phyloP scores from a whole-genome alignment of 1,140 invertebrate species.

The Bombus consobrinus region DNA sequence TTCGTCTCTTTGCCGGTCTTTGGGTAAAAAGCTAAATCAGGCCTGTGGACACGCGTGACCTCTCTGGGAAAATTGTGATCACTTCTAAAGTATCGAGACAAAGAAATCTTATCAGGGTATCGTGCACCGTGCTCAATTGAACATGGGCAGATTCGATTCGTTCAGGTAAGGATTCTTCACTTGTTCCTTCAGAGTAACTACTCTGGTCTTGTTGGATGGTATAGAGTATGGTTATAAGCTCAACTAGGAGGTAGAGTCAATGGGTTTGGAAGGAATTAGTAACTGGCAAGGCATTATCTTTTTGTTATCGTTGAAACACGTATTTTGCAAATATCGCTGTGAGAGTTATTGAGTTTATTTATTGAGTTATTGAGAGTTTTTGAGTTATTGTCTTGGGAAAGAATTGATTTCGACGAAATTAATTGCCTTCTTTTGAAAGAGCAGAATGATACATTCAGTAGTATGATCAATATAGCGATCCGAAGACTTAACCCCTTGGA shows the following conservation, averaged over 20 bases:
- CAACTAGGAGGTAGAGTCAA: neutral
- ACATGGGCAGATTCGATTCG: slow-evolving; percentile 45
- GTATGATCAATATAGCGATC: neutral
- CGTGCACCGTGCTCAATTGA: neutral
- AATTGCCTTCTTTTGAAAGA: neutral
- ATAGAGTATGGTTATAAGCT: neutral
- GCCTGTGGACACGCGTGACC: neutral
- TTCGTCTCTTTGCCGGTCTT: neutral
- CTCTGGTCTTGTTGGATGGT: neutral
- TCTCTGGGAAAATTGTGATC: neutral
- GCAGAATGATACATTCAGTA: no score
- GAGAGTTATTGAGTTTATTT: no score
- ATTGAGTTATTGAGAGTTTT: no score
- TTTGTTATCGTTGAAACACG: no score
- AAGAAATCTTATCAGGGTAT: neutral
- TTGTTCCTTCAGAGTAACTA: neutral
- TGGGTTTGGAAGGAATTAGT: neutral
- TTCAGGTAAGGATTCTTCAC: slow-evolving; percentile 44
- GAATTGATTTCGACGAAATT: neutral
- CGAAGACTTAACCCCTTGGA: neutral
- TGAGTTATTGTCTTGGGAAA: neutral
- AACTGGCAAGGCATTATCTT: neutral
- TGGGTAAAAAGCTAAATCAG: no score
- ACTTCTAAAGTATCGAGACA: neutral
- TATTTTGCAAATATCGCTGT: neutral